Conservation (phyloP, 2,888 invertebrate genomes). For the Danaus chrysippus region DNA sequence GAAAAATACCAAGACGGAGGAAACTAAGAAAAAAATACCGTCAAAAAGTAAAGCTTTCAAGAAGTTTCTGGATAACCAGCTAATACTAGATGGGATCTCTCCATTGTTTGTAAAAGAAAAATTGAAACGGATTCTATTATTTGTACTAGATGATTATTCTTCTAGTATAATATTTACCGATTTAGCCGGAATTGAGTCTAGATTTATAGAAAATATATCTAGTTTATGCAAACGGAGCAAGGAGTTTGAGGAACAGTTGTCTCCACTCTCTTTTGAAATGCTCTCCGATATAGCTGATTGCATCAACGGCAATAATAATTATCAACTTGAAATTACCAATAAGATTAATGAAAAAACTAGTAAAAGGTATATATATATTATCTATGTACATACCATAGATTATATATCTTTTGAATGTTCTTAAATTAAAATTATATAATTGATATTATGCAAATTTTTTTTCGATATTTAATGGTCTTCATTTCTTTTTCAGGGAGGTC, state of each 20-base stretch:
- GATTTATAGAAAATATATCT: constrained; percentile 29
- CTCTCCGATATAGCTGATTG: constrained; percentile 21
- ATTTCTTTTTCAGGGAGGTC: constrained; percentile 27
- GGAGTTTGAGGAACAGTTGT: constrained; percentile 22
- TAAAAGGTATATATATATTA: constrained; percentile 18
- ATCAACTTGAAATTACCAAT: constrained; percentile 20
- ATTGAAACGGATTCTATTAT: too few species aligned
- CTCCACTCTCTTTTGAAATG: constrained; percentile 25
- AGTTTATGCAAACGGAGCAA: constrained; percentile 21
- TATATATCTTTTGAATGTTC: background rate
- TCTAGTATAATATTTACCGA: too few species aligned
- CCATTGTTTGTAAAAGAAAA: too few species aligned
- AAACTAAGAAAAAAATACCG: too few species aligned
- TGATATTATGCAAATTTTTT: background rate
- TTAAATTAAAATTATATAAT: background rate
- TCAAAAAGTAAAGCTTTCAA: too few species aligned
- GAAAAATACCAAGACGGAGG: too few species aligned
- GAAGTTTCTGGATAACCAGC: too few species aligned
- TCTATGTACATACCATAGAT: constrained; percentile 2
- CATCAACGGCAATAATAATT: constrained; percentile 20
- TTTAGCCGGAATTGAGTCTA: constrained; percentile 21
- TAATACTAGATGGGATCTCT: too few species aligned
- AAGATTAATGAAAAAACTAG: constrained; percentile 16
- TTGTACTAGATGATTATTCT: too few species aligned
- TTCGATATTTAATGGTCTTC: background rate